Evolutionary conservation across 1,140 invertebrate species (phyloP).

Genomic region (Drosophila punjabiensis): DNA sequence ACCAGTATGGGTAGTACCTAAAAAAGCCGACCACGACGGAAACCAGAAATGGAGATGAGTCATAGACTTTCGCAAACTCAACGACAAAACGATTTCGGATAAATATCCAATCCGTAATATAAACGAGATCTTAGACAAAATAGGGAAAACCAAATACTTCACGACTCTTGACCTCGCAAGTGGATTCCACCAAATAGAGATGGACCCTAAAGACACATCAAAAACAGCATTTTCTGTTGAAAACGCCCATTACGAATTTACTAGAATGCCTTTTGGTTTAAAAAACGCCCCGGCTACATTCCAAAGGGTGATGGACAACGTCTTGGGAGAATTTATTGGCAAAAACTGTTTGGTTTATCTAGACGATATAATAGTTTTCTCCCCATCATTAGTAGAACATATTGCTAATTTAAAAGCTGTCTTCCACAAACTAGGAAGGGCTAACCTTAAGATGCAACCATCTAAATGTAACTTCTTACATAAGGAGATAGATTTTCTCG

Average conservation of each 20-base stretch:
- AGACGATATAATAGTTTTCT: not conserved
- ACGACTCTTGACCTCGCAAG: not conserved
- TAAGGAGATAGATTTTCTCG: too few species aligned
- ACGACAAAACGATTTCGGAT: too few species aligned
- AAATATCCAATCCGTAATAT: conserved; percentile 21
- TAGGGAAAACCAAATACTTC: conserved; percentile 13
- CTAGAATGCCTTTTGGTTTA: not conserved
- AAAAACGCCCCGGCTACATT: not conserved
- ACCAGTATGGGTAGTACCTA: conserved; percentile 5
- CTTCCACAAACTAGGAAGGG: too few species aligned
- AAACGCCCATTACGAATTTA: not conserved
- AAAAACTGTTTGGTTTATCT: not conserved
- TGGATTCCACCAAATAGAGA: not conserved
- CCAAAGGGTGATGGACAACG: not conserved
- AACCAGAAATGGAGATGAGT: conserved; percentile 3
- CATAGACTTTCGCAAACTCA: too few species aligned
- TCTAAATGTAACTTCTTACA: too few species aligned
- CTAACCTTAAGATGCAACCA: too few species aligned
- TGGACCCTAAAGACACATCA: not conserved
- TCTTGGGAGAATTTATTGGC: not conserved
- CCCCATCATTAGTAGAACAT: not conserved
- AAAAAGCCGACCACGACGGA: not conserved
- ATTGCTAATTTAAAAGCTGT: too few species aligned
- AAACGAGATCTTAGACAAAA: not conserved
- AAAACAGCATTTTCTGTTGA: too few species aligned